Percentiles rank a stretch among this genome's conserved stretches.
These are phyloP conservation scores for Enteromius anoplus DNA, from an alignment of 2,797 vertebrate genomes.

Conservation along the genomic window DNA sequence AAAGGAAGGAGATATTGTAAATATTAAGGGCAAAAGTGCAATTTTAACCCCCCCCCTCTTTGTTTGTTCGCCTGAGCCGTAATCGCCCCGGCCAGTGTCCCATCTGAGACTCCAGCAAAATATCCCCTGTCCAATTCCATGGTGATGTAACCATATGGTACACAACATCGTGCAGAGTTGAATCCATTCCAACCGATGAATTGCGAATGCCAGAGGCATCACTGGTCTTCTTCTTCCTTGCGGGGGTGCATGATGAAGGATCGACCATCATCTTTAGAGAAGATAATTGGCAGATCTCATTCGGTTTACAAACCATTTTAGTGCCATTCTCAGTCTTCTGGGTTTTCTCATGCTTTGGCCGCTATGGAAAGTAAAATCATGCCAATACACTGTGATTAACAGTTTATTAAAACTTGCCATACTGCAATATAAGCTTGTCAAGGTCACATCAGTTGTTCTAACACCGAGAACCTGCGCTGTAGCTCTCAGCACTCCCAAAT, in stretches of 20 bases:
- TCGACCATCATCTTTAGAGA: conserved; percentile 16
- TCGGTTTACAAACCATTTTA: conserved; percentile 11
- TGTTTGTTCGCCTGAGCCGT: conserved; percentile 7
- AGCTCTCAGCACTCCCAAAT: conserved; percentile 28
- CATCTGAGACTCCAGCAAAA: conserved; percentile 33
- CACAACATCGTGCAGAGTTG: conserved; percentile 25
- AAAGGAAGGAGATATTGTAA: conserved; percentile 57
- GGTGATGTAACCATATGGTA: conserved; percentile 34
- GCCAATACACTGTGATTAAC: conserved; percentile 38
- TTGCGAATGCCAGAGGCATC: conserved; percentile 25
- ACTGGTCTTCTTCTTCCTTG: conserved; percentile 12
- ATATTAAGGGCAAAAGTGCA: conserved; percentile 76
- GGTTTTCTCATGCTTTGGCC: conserved; percentile 9
- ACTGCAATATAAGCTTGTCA: conserved; percentile 17
- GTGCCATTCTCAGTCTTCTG: conserved; percentile 16
- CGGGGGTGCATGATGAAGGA: conserved; percentile 10
- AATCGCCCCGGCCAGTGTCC: conserved; percentile 20
- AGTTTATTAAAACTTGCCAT: conserved; percentile 25
- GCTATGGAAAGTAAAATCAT: conserved; percentile 29
- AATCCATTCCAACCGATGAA: conserved; percentile 20
- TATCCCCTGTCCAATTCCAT: conserved; percentile 6
- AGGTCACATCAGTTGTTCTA: conserved; percentile 34
- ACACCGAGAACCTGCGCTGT: conserved; percentile 22
- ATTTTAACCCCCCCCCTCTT: conserved; percentile 57
- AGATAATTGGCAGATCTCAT: conserved; percentile 19